These are phyloP conservation scores for Sminthurinus aureus DNA, from an alignment of 2,888 invertebrate genomes.

Conservation along the genomic window DNA sequence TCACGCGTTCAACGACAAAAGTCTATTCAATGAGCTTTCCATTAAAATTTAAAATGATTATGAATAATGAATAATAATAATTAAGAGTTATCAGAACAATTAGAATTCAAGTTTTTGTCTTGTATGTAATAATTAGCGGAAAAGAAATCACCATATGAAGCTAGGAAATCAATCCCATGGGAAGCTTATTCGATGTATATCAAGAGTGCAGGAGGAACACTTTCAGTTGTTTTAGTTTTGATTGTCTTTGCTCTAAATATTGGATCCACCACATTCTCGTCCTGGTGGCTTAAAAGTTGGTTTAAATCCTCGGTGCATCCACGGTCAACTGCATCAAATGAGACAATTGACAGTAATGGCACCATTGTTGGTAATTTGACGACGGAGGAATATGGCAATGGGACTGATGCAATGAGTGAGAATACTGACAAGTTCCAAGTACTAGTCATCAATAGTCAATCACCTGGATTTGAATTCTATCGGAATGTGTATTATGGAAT, in stretches of 20 bases:
- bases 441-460: constrained; percentile 62
- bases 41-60: no score
- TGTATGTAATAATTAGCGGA: no score
- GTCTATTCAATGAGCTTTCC: no score
- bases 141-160: not conserved
- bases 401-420: not conserved
- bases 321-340: no score
- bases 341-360: not conserved
- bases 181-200: constrained; percentile 66
- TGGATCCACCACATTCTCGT: constrained; percentile 67
- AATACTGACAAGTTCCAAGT: not conserved
- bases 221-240: constrained; percentile 64
- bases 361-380: not conserved
- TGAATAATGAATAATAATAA: no score
- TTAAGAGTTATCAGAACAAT: no score
- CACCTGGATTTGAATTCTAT: constrained; percentile 66
- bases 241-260: constrained; percentile 66
- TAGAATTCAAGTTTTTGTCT: no score
- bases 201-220: constrained; percentile 66
- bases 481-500: constrained; percentile 67
- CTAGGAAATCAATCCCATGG: constrained; percentile 22
- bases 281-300: constrained; percentile 72
- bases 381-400: not conserved
- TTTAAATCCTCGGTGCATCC: constrained; percentile 61
- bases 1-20: no score